These are phyloP conservation scores for Machimus rusticus DNA, from an alignment of 2,888 invertebrate genomes.

Conservation along the genomic window DNA sequence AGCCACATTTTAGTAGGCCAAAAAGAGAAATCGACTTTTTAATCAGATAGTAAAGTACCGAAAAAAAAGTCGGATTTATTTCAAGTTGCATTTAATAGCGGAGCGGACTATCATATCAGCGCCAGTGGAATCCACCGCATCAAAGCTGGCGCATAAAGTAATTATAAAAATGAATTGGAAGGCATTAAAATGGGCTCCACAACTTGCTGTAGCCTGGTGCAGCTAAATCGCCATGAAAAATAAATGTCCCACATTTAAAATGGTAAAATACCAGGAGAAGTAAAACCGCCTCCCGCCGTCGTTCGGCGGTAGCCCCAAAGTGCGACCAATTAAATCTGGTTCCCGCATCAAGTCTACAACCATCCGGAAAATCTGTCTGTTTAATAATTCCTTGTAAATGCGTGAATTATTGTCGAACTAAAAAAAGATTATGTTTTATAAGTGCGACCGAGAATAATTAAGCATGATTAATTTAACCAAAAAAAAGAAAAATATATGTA, in stretches of 20 bases:
- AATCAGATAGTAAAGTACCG: background rate
- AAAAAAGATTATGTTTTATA: constrained; percentile 14
- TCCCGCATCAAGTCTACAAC: background rate
- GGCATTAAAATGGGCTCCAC: background rate
- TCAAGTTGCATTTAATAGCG: background rate
- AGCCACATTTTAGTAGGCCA: background rate
- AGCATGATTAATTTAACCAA: background rate
- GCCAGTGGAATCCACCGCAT: background rate
- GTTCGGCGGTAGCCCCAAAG: background rate
- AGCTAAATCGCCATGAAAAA: background rate
- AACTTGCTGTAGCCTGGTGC: background rate
- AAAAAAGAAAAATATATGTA: background rate
- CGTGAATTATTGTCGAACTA: constrained; percentile 5
- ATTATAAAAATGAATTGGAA: background rate
- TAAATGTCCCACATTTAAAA: background rate
- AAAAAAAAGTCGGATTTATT: background rate
- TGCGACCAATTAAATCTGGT: background rate
- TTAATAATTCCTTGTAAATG: constrained; percentile 11
- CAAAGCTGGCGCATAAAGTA: background rate
- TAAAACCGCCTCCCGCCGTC: background rate
- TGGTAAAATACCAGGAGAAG: background rate
- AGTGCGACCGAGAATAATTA: background rate
- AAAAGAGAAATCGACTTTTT: background rate
- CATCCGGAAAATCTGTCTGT: background rate
- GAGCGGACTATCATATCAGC: background rate